These are phyloP conservation scores for Parotocinclus haroldoi DNA, from an alignment of 2,797 vertebrate species.

Conservation along the genomic window DNA sequence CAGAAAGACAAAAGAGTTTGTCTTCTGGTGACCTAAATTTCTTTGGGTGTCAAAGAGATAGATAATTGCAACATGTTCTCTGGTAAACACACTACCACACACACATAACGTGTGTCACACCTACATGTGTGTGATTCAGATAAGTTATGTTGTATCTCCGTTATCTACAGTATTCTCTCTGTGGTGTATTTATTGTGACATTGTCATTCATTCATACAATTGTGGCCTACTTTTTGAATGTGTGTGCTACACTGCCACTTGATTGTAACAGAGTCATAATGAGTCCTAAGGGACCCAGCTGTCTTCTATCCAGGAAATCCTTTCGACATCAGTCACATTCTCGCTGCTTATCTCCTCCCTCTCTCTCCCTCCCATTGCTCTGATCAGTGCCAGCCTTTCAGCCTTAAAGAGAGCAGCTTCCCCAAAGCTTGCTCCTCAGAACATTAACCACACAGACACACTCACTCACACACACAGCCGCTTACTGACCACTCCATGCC, in stretches of 20 bases:
- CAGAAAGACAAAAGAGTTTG: neutral
- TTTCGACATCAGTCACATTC: slow-evolving; percentile 47
- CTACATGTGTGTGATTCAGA: neutral
- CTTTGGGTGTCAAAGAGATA: neutral
- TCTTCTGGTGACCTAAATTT: neutral
- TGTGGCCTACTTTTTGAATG: slow-evolving; percentile 33
- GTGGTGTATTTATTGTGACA: neutral
- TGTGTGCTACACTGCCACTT: slow-evolving; percentile 22
- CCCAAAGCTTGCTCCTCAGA: slow-evolving; percentile 38
- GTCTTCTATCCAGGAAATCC: slow-evolving; percentile 55
- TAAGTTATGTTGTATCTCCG: neutral
- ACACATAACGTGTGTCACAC: neutral
- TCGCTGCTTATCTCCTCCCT: slow-evolving; percentile 28
- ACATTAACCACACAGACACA: too few relatives aligned
- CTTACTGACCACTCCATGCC: slow-evolving; percentile 17
- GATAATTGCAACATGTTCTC: neutral
- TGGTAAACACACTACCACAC: neutral
- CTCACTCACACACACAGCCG: neutral
- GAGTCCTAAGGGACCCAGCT: slow-evolving; percentile 60
- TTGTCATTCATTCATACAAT: slow-evolving; percentile 32
- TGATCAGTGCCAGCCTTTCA: slow-evolving; percentile 44
- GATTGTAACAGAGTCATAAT: slow-evolving; percentile 51
- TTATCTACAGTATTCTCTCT: neutral
- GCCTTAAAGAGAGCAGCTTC: slow-evolving; percentile 41
- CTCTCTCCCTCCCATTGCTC: slow-evolving; percentile 29